Base-by-base conservation (phyloP, 2,888 invertebrate genomes). In the Oscheius myriophilus region DNA sequence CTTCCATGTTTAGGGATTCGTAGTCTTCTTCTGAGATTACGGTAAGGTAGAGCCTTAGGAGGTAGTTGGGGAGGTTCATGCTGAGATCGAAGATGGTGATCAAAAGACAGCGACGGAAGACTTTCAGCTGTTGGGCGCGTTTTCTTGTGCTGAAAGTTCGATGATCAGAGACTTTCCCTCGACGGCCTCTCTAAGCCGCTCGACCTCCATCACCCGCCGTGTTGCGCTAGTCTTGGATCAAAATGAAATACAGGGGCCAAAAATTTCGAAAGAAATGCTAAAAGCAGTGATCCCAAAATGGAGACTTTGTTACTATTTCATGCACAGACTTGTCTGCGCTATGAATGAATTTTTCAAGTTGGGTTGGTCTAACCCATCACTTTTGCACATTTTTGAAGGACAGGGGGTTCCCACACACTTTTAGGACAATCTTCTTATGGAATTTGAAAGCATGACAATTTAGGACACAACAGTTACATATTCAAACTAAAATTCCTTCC, bases 51-150 rank as follows among this genome's bases (percentile, higher is more conserved):
- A 84, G 73, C 11, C 84, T 69, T 6, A 79, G 69, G 4, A 84
- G 61, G 45, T 84, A 82, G 33, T 77, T 81, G 33, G 84, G 84
- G 12, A 84, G 72, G 62, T 84, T 84, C 83, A 84, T 82, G n/a
- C 75, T 71, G 25, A 84, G 59, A 53, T 84, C 84, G 57, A 84
- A 76, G n/a, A 84, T 63, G 11, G 83, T 82, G 9, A 84, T 84
- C 57, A 71, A 73, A 3, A 84, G 76, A 53, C 82, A 83, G 11
- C 84, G 61, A 9, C 81, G 65, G 2, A 84, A 75, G 14, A 84
- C 80, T 43, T 78, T 71, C 61, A 83, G 52, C 59, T 84, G 82
- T 67, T 81, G 82, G 3, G 73, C 67, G 14, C 79, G 73, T 33
- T 69, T 69, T 42, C 71, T 68, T n/a, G 76, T 73, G 65, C 76